phyloP scores from a whole-genome alignment of 2,113 vertebrate species.

The Coptodon bakossiorum region DNA sequence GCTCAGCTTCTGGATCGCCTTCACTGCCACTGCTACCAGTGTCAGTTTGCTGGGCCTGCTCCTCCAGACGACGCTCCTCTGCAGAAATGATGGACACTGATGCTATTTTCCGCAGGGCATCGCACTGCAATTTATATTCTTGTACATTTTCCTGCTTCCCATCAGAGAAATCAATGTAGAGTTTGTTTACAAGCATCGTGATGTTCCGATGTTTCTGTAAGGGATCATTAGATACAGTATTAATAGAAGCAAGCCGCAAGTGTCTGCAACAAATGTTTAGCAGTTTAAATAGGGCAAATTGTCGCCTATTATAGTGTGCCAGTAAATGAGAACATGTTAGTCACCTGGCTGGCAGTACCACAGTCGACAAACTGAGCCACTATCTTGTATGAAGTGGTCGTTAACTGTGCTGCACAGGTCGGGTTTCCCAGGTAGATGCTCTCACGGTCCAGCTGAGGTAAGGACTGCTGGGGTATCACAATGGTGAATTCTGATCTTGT shows the following conservation, averaged over 20 bases:
- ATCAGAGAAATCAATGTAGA: slow-evolving; percentile 87
- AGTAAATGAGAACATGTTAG: not conserved
- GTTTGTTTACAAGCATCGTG: slow-evolving; percentile 82
- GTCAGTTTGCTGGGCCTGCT: slow-evolving; percentile 73
- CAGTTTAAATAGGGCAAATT: not conserved
- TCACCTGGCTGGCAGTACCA: slow-evolving; percentile 86
- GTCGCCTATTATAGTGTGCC: not conserved
- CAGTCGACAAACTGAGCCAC: slow-evolving; percentile 91
- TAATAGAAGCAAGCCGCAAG: not conserved
- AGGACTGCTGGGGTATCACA: slow-evolving; percentile 77
- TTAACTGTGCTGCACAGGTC: slow-evolving; percentile 80
- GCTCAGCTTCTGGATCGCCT: slow-evolving; percentile 24
- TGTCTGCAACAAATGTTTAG: not conserved
- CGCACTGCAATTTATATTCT: slow-evolving; percentile 87
- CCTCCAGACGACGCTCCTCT: slow-evolving; percentile 72
- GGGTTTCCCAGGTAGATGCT: slow-evolving; percentile 88
- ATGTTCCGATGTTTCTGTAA: slow-evolving; percentile 87
- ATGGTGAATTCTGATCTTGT: slow-evolving; percentile 94
- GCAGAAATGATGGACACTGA: slow-evolving; percentile 78
- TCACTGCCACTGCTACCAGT: not conserved
- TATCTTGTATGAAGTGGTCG: slow-evolving; percentile 81
- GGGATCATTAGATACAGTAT: not conserved
- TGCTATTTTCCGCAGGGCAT: slow-evolving; percentile 85
- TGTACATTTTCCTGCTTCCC: slow-evolving; percentile 78
- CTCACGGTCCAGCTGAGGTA: slow-evolving; percentile 82